Conservation (phyloP, 1,140 invertebrate species). For the Hyposmocoma kahamanoa region DNA sequence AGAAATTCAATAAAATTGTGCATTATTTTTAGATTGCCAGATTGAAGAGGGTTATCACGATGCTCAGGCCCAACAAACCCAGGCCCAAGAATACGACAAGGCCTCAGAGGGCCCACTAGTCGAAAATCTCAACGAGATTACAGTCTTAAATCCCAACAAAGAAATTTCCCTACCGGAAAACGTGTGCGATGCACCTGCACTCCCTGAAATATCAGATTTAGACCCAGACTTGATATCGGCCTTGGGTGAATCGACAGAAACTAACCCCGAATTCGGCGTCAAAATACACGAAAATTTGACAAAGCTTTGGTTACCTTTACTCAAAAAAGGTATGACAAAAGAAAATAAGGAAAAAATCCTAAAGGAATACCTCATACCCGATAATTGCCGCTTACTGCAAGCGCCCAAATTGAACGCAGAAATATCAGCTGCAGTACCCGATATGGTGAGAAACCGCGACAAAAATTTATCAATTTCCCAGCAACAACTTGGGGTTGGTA, state of each 20-base stretch:
- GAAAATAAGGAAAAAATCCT: background rate
- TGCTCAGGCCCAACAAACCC: background rate
- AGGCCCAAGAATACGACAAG: background rate
- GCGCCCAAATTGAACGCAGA: background rate
- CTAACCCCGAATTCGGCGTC: background rate
- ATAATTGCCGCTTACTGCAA: background rate
- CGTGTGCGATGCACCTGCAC: background rate
- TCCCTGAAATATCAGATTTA: background rate
- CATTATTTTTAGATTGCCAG: background rate
- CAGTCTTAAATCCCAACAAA: background rate
- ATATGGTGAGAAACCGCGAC: constrained; percentile 2
- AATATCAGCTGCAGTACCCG: background rate
- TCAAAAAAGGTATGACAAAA: background rate
- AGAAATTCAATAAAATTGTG: background rate
- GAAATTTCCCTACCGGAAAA: background rate
- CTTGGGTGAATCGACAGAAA: background rate
- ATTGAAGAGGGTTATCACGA: background rate
- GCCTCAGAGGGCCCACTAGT: background rate
- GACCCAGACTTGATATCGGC: constrained; percentile 1
- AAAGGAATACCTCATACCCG: constrained; percentile 2
- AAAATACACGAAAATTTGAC: background rate
- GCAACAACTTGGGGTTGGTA: constrained; percentile 5
- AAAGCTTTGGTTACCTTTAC: background rate
- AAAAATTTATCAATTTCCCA: constrained; percentile 3
- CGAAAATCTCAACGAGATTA: background rate